Percentiles rank a stretch among this genome's conserved stretches.
These are phyloP conservation scores for Crocallis elinguaria DNA, from an alignment of 2,888 invertebrate genomes.

Conservation along the genomic window DNA sequence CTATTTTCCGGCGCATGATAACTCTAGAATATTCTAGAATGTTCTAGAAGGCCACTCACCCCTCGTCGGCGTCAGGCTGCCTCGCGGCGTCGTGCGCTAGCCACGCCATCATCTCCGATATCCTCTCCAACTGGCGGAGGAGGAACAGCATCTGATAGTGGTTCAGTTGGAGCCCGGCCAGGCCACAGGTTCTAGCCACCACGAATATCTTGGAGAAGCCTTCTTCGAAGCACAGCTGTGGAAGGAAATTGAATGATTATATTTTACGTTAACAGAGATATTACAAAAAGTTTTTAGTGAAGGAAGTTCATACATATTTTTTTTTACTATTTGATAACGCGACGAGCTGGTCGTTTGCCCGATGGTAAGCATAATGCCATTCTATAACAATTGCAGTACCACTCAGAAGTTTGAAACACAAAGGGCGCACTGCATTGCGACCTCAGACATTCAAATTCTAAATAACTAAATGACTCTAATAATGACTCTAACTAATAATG, in stretches of 20 bases:
- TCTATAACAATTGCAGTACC: too few species aligned
- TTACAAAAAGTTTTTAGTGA: too few species aligned
- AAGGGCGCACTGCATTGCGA: too few species aligned
- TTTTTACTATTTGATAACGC: too few species aligned
- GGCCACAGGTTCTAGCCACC: conserved; percentile 91
- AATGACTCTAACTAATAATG: too few species aligned
- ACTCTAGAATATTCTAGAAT: background rate
- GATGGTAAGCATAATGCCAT: too few species aligned
- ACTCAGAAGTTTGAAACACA: too few species aligned
- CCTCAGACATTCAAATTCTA: too few species aligned
- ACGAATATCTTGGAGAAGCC: conserved; percentile 89
- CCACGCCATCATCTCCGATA: conserved; percentile 92
- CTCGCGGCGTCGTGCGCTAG: conserved; percentile 91
- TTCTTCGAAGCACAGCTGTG: conserved; percentile 70
- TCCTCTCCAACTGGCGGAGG: conserved; percentile 91
- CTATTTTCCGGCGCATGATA: too few species aligned
- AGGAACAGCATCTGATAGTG: conserved; percentile 97
- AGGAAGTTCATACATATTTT: background rate
- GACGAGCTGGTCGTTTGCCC: too few species aligned
- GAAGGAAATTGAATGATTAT: background rate
- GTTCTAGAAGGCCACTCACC: conserved; percentile 49
- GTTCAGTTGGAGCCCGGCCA: conserved; percentile 95
- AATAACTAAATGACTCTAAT: too few species aligned
- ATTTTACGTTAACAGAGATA: too few species aligned
- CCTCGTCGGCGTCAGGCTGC: conserved; percentile 79